Base-by-base conservation (phyloP, 2,888 invertebrate genomes). In the Lissonota sp. region DNA sequence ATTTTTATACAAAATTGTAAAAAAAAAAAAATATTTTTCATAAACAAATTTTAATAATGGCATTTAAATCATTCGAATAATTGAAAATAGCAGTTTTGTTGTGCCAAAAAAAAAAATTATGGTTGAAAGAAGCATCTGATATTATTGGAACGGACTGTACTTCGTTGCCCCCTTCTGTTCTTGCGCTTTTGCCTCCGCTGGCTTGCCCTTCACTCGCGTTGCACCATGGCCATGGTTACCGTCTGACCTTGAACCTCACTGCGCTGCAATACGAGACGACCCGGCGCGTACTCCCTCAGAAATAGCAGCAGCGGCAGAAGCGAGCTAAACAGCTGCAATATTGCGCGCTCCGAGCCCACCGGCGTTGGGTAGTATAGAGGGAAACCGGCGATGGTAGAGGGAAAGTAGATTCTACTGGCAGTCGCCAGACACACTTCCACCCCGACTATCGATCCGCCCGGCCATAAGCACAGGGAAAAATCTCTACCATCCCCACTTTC, bases 401-500 rank as follows among this genome's bases (percentile, higher is more conserved):
- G 57, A 8, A 53, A n/a, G 66, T 26, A 44, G 53, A 49, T 63
- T 53, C 64, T 55, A 40, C 64, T 53, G 80, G 77, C 12, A 51
- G 51, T 58, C 57, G 57, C 51, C 53, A 73, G 73, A 73, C 76
- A 57, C 63, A 49, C 51, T 26, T 40, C 39, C 44, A 70, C 57
- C 76, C 64, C 57, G 60, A 37, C 46, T 81, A 81, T 81, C 77
- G 80, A 81, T 81, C 66, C 64, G 12, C 14, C 26, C 64, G 14
- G 46, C 77, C 53, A 12, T 42, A 63, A 63, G 40, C 10, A n/a
- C 42, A 42, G 16, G 42, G 63, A 16, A 42, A 63, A 63, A 63
- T 40, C n/a, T 40, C 63, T 6, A 14, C 5, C 39, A 16, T 12
- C 12, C 62, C 62, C 39, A 37, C 40, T 62, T 42, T 63, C 14